Base-by-base conservation (phyloP, 2,888 invertebrate species). In the Nephrotoma flavescens region DNA sequence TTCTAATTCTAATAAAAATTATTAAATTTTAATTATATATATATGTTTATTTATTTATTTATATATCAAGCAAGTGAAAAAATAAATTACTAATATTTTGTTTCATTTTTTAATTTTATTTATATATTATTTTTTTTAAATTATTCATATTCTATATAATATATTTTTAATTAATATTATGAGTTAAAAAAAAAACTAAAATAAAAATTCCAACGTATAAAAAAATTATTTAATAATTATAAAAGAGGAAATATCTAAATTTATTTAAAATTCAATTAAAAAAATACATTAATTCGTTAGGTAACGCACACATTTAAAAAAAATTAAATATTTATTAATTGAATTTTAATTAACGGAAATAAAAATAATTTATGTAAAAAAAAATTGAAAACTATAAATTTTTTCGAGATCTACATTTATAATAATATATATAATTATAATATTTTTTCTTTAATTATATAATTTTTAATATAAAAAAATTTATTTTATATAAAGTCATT, bases 11-110 rank as follows among this genome's bases (percentile, higher is more conserved):
- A 71, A 71, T 71, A 71, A 71, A 71, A 71, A 71, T 71, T 71
- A 71, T 71, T 71, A 71, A 71, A 71, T 71, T 71, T 71, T 71
- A 71, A 9, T 71, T 71, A 71, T 71, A 71, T 71, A 31, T 71
- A 52, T 52, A 6, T 44, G 5, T 15, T 19, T 12, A 44, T 52
- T 15, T 15, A 15, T 52, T 52, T 52, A 31, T 71, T 71, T 71
- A 71, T 71, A 71, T 85, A 85, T 85, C 85, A 85, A 85, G 85
- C 85, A 85, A 85, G 85, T 85, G 85, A 85, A 85, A 85, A 85
- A 85, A 85, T 85, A 85, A 85, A 85, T 85, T 85, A 85, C 85
- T 85, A 85, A 85, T 84, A 84, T 85, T 42, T 85, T 85, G 19
- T 84, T 85, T 85, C 41, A n/a, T 85, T 85, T 42, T 44, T 85